phyloP scores from a whole-genome alignment of 2,888 invertebrate species.

The Trachelus tabidus region DNA sequence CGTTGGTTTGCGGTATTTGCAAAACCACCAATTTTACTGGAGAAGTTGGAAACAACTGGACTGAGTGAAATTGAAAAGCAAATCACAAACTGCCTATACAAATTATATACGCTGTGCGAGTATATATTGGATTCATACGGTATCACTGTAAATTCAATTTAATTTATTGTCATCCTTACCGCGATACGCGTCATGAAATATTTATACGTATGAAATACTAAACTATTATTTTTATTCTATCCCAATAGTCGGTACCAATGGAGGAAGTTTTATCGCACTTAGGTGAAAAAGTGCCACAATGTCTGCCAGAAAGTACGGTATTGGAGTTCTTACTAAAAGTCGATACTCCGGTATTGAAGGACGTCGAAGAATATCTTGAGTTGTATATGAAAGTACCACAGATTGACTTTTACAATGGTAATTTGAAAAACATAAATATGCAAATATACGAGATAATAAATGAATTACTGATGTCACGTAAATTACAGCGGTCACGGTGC shows the following conservation, averaged over 20 bases:
- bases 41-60: constrained; percentile 30
- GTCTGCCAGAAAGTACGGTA: constrained; percentile 45
- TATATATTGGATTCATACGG: constrained; percentile 28
- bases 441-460: not conserved
- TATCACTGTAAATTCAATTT: not conserved
- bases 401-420: constrained; percentile 44
- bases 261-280: constrained; percentile 29
- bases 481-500: not conserved
- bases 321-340: constrained; percentile 44
- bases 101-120: constrained; percentile 45
- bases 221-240: constrained; percentile 4
- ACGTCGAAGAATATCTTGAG: constrained; percentile 37
- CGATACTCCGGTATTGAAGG: constrained; percentile 34
- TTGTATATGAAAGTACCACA: constrained; percentile 27
- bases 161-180: not conserved
- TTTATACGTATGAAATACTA: not conserved
- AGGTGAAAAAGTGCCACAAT: constrained; percentile 25
- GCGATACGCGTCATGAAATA: not conserved
- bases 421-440: constrained; percentile 9
- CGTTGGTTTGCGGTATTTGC: constrained; percentile 9
- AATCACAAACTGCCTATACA: constrained; percentile 38
- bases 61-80: constrained; percentile 37
- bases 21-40: constrained; percentile 39
- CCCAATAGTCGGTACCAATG: constrained; percentile 27
- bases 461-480: not conserved